Evolutionary conservation across 2,797 vertebrate species (phyloP), one percentile per base, ranked within the genome.

Genomic region (Sphenopsis melanotis): DNA sequence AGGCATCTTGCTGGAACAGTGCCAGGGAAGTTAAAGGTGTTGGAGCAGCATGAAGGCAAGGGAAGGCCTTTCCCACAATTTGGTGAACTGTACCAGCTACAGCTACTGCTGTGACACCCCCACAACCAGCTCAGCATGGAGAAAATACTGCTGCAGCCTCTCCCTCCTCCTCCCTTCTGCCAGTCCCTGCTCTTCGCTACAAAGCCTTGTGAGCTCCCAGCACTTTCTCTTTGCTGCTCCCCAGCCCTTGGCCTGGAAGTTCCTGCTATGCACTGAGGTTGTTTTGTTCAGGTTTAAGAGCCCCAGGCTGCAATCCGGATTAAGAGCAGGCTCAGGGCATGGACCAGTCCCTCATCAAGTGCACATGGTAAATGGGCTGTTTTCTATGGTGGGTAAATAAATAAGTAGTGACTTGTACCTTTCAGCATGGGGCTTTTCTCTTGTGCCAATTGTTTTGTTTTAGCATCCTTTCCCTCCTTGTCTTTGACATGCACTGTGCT

Each of bases 261-360:
- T 22, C 36, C 52, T 46, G 44, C 41, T 8, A 0, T 0, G 11
- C 47, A 53, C 11, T 1, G 6, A 69, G 32, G 10, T 57, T 39
- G 13, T 52, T 80, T 21, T 39, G 11, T 27, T 57, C 32, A 24
- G 26, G 20, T 55, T 71, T 86, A 49, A 50, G 49, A 76, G 44
- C 32, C 13, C 2, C 3, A 50, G 50, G 81, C 68, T n/a, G 55
- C 26, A 32, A 49, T 7, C 26, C 41, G 41, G 37, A 56, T 26
- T 22, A 44, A 36, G 26, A 52, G 49, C 34, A 64, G 37, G 27
- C 15, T 52, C 59, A 72, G 30, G 36, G 42, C 29, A 26, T 0
- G 7, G 18, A 42, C 8, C 32, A 47, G 52, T 29, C 49, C 27
- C 42, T 61, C 79, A 75, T 23, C 37, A n/a, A 57, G 49, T 9